Base-by-base conservation (phyloP, 2,113 vertebrate genomes). In the Pipra filicauda region DNA sequence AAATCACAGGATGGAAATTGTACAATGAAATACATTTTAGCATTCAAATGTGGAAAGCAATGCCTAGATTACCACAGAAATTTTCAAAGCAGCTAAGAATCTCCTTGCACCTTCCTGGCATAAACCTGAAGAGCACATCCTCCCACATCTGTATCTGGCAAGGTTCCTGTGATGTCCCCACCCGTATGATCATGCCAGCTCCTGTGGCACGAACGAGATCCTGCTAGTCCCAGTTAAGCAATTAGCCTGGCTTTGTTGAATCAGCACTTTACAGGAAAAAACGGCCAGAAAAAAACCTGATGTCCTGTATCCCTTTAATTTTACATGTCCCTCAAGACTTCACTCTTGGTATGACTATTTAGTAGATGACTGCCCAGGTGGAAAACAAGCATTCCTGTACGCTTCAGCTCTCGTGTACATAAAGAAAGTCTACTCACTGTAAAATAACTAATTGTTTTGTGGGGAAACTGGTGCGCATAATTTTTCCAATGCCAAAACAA, bases 161-260 rank as follows among this genome's bases (percentile, higher is more conserved):
- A 15, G 64, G 39, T 14, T 70, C 64, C 79, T 66, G 6, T 1
- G 3, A 13, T 21, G 24, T 59, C n/a, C 82, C 59, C 67, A 82
- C 58, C 62, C 2, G 0, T 1, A 57, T 6, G 3, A 31, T 52
- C 33, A 5, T 44, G n/a, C 67, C 85, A 92, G 1, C 35, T 82
- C 71, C 27, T 31, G 31, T 66, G 67, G 37, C 24, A 19, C 31
- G 59, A 88, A 69, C 17, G 30, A 91, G 54, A 70, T 31, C 23
- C 51, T 88, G 85, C 59, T 59, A 19, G 46, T 83, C 69, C 4
- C 2, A 74, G 13, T 77, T 55, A 52, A 74, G 59, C 67, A 74
- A 28, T 51, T 31, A 54, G 15, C 21, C 48, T 77, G 39, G 10
- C 28, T 71, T 74, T 81, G 52, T 28, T 59, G 55, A 81, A 57